phyloP scores from a whole-genome alignment of 2,888 invertebrate genomes.

The Netelia virgata region DNA sequence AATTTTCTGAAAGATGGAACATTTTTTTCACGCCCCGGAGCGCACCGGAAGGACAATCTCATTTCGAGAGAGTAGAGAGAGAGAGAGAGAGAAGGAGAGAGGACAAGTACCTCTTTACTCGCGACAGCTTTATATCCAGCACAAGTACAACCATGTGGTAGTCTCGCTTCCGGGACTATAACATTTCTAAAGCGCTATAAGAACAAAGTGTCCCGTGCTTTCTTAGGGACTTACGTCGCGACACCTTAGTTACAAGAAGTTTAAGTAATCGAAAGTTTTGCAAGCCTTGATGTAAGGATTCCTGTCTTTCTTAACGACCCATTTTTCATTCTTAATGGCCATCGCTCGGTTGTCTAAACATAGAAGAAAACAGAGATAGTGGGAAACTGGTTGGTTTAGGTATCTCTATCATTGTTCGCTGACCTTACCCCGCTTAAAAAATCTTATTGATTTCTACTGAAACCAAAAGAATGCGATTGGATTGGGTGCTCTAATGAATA shows the following conservation, averaged over 20 bases:
- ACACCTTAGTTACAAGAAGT: neutral
- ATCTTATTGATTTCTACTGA: slow-evolving; percentile 48
- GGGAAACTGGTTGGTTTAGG: neutral
- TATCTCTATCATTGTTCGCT: neutral
- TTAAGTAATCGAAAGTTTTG: slow-evolving; percentile 9
- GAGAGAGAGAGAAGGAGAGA: neutral
- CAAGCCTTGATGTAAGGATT: neutral
- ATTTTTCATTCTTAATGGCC: neutral
- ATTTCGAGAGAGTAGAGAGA: slow-evolving; percentile 8
- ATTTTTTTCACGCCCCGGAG: slow-evolving; percentile 13
- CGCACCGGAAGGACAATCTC: slow-evolving; percentile 34
- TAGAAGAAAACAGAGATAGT: neutral
- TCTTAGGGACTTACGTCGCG: slow-evolving; percentile 39
- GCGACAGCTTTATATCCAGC: slow-evolving; percentile 25
- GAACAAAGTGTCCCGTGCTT: neutral
- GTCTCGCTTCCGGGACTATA: slow-evolving; percentile 37
- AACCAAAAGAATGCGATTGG: slow-evolving; percentile 54
- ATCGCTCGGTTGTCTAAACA: neutral
- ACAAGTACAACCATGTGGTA: slow-evolving; percentile 34
- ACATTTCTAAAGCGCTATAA: slow-evolving; percentile 11
- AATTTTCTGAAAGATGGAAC: slow-evolving; percentile 33
- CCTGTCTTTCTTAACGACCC: neutral
- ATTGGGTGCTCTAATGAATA: slow-evolving; percentile 38
- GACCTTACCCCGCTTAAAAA: slow-evolving; percentile 50
- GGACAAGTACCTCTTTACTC: slow-evolving; percentile 51